A percentile compares a stretch with the other conserved stretches of the same genome.
Conservation (phyloP, 2,888 invertebrate species). For the Phaedon cochleariae region DNA sequence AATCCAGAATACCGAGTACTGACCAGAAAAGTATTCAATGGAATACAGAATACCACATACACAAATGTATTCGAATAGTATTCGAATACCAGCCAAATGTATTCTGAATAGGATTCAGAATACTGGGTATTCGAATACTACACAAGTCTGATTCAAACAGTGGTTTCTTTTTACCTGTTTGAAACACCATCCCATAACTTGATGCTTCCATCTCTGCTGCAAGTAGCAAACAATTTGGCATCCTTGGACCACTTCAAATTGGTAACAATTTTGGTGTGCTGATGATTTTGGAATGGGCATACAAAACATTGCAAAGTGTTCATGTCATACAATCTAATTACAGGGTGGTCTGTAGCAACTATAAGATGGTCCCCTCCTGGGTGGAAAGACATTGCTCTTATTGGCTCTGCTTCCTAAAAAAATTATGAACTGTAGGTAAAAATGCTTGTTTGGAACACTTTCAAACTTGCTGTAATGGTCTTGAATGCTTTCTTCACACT, state of each 20-base stretch:
- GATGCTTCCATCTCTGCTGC: constrained; percentile 91
- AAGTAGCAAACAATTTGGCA: constrained; percentile 81
- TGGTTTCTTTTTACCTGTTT: constrained; percentile 63
- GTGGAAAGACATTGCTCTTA: constrained; percentile 91
- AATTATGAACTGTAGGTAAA: background rate
- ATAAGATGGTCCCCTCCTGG: constrained; percentile 94
- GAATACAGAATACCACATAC: too few species aligned
- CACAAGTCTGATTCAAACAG: too few species aligned
- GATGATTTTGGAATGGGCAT: constrained; percentile 86
- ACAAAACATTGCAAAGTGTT: constrained; percentile 97
- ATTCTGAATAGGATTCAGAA: too few species aligned
- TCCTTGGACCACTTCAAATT: constrained; percentile 68
- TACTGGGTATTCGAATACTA: too few species aligned
- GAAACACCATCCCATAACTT: constrained; percentile 99
- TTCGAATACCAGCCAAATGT: too few species aligned
- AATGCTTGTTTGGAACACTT: background rate
- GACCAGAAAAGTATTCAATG: too few species aligned
- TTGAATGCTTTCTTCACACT: constrained; percentile 98
- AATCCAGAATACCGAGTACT: too few species aligned
- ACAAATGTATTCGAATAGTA: too few species aligned
- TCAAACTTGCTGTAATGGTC: constrained; percentile 78
- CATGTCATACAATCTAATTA: constrained; percentile 91
- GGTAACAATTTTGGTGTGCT: constrained; percentile 74
- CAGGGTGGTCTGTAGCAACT: constrained; percentile 92
- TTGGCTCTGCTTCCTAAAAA: constrained; percentile 87